Conservation (phyloP, 2,888 invertebrate species). For the Euspilapteryx auroguttella region DNA sequence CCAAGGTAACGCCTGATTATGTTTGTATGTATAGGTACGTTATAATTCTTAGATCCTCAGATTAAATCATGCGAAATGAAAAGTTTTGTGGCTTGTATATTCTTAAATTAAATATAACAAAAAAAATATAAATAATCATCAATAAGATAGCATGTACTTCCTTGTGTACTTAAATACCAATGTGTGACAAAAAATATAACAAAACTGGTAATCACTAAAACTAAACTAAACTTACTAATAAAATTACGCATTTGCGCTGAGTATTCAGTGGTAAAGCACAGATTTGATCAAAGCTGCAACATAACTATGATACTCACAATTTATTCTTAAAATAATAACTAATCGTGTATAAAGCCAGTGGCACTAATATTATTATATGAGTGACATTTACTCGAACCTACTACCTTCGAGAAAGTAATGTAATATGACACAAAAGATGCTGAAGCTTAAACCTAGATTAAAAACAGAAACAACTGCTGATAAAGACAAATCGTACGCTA, state of each 20-base stretch:
- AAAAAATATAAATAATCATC: conserved; percentile 24
- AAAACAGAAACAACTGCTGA: too few relatives aligned
- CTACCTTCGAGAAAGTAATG: too few relatives aligned
- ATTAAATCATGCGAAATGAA: too few relatives aligned
- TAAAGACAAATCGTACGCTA: too few relatives aligned
- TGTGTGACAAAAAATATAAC: conserved; percentile 30
- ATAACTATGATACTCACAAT: conserved; percentile 30
- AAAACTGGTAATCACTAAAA: conserved; percentile 25
- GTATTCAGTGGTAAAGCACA: conserved; percentile 60
- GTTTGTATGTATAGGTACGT: conserved; percentile 7
- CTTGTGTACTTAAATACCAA: conserved; percentile 50
- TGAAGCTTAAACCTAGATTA: conserved; percentile 20
- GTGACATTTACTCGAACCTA: too few relatives aligned
- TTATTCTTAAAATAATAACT: conserved; percentile 16
- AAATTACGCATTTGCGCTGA: conserved; percentile 54
- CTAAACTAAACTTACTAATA: conserved; percentile 34
- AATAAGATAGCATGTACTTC: conserved; percentile 55
- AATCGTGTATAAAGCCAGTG: conserved; percentile 42
- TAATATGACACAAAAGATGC: conserved; percentile 45
- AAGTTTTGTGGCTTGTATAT: conserved; percentile 29
- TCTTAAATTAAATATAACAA: conserved; percentile 11
- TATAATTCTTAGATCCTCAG: not conserved
- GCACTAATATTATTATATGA: conserved; percentile 48
- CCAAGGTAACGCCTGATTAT: too few relatives aligned
- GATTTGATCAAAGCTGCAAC: conserved; percentile 57